Conservation (phyloP, 2,797 vertebrate genomes). For the Lepus townsendii region DNA sequence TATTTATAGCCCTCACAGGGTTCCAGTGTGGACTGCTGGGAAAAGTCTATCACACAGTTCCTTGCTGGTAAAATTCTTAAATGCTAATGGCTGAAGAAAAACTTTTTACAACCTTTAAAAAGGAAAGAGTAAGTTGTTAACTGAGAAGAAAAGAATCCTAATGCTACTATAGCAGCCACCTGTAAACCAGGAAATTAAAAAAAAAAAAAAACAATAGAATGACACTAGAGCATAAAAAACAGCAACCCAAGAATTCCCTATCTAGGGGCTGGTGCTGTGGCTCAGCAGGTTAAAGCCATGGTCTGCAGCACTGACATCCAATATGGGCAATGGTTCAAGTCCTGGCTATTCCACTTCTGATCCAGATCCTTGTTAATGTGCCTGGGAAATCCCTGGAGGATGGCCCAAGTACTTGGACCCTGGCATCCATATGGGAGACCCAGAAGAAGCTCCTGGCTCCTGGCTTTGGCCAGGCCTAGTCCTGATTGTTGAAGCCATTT, state of each 20-base stretch:
- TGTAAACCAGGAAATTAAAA: not conserved
- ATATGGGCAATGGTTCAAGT: too few species aligned
- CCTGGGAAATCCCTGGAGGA: too few species aligned
- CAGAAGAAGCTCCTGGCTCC: too few species aligned
- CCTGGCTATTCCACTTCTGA: too few species aligned
- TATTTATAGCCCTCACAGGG: not conserved
- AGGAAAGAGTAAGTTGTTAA: not conserved
- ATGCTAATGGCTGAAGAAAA: not conserved
- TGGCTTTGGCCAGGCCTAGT: too few species aligned
- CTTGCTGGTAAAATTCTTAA: slow-evolving; percentile 35
- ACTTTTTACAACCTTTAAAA: not conserved
- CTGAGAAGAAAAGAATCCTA: not conserved
- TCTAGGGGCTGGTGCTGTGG: too few species aligned
- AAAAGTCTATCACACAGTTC: not conserved
- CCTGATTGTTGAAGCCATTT: too few species aligned
- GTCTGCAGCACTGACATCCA: too few species aligned
- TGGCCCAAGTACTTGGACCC: too few species aligned
- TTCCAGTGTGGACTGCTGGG: not conserved
- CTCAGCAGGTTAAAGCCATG: too few species aligned
- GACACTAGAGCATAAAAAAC: not conserved
- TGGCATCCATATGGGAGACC: too few species aligned
- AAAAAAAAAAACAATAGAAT: not conserved
- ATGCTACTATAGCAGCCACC: not conserved
- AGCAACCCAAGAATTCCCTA: not conserved
- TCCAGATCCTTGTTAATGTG: too few species aligned